A percentile compares a stretch with the other conserved stretches of the same genome.
These are phyloP conservation scores for Orius insidiosus DNA, from an alignment of 1,140 invertebrate species.

Conservation along the genomic window DNA sequence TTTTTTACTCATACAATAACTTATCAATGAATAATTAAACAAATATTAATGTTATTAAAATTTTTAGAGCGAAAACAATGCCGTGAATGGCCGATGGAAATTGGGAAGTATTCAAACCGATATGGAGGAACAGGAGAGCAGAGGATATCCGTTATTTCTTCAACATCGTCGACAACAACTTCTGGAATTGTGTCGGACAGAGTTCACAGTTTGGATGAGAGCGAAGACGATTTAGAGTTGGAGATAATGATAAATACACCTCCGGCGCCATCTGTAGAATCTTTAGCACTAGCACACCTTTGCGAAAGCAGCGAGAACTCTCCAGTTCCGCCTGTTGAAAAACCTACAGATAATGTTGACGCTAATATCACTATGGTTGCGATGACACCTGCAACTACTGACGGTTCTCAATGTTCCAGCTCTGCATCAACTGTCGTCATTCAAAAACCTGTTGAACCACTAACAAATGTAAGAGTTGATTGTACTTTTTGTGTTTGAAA, in stretches of 20 bases:
- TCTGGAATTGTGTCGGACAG: conserved; percentile 88
- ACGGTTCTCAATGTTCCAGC: conserved; percentile 61
- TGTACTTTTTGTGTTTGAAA: conserved; percentile 6
- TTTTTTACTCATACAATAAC: neutral
- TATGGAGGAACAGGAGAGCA: conserved; percentile 44
- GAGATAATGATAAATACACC: conserved; percentile 66
- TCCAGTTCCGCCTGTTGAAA: conserved; percentile 19
- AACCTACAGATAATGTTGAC: conserved; percentile 23
- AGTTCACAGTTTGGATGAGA: conserved; percentile 81
- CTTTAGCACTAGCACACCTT: conserved; percentile 49
- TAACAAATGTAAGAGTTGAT: conserved; percentile 18
- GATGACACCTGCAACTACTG: conserved; percentile 25
- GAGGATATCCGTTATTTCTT: conserved; percentile 77
- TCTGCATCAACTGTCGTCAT: conserved; percentile 67
- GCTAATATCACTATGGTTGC: conserved; percentile 18
- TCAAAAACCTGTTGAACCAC: conserved; percentile 26
- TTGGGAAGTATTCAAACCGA: conserved; percentile 24
- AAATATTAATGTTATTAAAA: neutral
- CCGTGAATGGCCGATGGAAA: conserved; percentile 31
- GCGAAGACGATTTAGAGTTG: conserved; percentile 38
- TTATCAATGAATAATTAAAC: neutral
- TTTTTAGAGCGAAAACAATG: conserved; percentile 31
- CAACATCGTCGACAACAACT: conserved; percentile 82
- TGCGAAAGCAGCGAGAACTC: conserved; percentile 34
- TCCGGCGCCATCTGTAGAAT: conserved; percentile 53